phyloP scores from a whole-genome alignment of 2,113 vertebrate species.

The Panthera leo region DNA sequence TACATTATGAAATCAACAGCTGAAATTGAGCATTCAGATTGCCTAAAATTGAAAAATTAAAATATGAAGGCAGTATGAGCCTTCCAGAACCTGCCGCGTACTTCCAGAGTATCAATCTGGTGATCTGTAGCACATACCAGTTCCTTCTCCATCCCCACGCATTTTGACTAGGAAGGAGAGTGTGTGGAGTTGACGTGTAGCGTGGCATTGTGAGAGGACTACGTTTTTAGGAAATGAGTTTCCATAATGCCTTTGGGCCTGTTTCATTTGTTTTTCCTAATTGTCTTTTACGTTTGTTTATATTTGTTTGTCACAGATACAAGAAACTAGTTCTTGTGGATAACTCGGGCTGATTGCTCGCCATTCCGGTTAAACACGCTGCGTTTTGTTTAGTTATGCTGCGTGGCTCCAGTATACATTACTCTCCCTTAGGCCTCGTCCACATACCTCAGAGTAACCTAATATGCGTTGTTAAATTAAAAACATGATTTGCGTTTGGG shows the following conservation, averaged over 20 bases:
- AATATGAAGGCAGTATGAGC: not conserved
- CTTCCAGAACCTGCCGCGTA: not conserved
- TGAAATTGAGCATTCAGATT: conserved; percentile 54
- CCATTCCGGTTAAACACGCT: conserved; percentile 19
- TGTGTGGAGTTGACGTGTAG: not conserved
- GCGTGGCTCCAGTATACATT: conserved; percentile 23
- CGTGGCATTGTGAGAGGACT: not conserved
- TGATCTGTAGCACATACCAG: not conserved
- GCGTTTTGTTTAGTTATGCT: conserved; percentile 37
- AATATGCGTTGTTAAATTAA: conserved; percentile 73
- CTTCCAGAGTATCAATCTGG: not conserved
- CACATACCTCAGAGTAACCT: conserved; percentile 70
- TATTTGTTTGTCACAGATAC: conserved; percentile 41
- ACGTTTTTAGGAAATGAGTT: not conserved
- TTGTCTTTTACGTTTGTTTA: conserved; percentile 29
- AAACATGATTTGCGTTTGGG: conserved; percentile 66
- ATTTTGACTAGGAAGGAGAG: not conserved
- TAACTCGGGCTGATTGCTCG: conserved; percentile 29
- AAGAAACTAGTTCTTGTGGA: conserved; percentile 33
- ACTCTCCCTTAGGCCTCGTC: conserved; percentile 49
- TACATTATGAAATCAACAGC: not conserved
- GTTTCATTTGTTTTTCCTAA: not conserved
- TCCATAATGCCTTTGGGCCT: not conserved
- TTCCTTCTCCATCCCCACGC: not conserved
- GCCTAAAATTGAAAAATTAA: conserved; percentile 28